A percentile compares a stretch with the other conserved stretches of the same genome.
These are phyloP conservation scores for Tipula confusa DNA, from an alignment of 2,888 invertebrate genomes.

Conservation along the genomic window DNA sequence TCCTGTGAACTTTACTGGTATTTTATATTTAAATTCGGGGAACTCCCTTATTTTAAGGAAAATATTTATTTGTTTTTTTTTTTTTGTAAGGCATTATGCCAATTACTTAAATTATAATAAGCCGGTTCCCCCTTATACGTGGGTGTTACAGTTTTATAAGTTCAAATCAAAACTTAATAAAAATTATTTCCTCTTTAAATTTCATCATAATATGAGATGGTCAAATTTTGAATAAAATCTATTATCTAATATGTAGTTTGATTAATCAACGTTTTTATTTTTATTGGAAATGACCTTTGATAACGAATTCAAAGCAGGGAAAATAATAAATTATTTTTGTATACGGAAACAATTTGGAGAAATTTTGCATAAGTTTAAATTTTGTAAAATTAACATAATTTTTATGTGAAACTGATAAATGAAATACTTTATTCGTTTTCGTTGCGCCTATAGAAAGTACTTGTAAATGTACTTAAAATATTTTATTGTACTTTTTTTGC, in stretches of 20 bases:
- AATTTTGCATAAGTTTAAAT: conserved; percentile 25
- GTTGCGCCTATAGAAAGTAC: neutral
- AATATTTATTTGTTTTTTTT: too few species aligned
- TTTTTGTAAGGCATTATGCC: too few species aligned
- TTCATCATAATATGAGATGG: too few species aligned
- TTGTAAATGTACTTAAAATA: neutral
- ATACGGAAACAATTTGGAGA: neutral
- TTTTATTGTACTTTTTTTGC: neutral
- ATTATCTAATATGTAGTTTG: neutral
- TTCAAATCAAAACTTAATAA: too few species aligned
- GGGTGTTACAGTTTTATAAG: too few species aligned
- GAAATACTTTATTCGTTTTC: neutral
- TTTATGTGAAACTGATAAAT: neutral
- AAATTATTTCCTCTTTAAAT: too few species aligned
- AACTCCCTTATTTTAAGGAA: too few species aligned
- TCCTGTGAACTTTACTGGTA: too few species aligned
- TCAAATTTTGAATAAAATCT: too few species aligned
- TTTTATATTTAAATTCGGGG: too few species aligned
- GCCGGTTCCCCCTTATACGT: too few species aligned
- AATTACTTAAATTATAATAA: too few species aligned
- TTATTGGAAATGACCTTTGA: neutral
- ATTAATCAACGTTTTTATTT: neutral
- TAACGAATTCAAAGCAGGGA: neutral
- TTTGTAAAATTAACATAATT: neutral
- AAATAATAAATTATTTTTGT: neutral